Conservation (phyloP, 2,797 vertebrate genomes). For the Benthosema pterotum region DNA sequence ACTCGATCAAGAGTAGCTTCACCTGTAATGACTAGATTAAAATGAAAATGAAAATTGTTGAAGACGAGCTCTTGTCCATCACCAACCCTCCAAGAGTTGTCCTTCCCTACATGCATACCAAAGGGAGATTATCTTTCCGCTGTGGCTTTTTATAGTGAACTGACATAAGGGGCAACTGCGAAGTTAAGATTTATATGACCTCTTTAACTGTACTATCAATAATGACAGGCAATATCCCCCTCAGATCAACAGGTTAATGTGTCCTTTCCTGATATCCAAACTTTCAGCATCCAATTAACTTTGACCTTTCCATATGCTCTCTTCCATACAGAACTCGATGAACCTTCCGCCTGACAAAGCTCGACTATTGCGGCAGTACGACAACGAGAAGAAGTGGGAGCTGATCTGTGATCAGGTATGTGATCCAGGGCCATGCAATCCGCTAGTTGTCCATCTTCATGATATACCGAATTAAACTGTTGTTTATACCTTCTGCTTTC, state of each 20-base stretch:
- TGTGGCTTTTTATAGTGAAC: not conserved
- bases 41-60: not conserved
- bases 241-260: conserved; percentile 18
- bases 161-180: conserved; percentile 2
- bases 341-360: conserved; percentile 98
- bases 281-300: conserved; percentile 42
- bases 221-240: not conserved
- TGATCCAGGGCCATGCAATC: conserved; percentile 5
- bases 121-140: conserved; percentile 16
- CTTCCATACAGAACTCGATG: conserved; percentile 93
- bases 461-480: no score
- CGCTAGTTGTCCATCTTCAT: no score
- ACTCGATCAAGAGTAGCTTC: no score
- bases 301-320: conserved; percentile 32
- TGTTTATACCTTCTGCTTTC: no score
- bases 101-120: conserved; percentile 3
- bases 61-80: conserved; percentile 6
- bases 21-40: no score
- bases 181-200: no score
- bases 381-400: conserved; percentile 99
- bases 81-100: no score
- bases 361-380: conserved; percentile 92
- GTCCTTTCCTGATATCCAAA: conserved; percentile 23
- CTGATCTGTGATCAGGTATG: conserved; percentile 98
- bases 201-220: not conserved